Base-by-base conservation (phyloP, 2,113 vertebrate species). In the Mormyrus lacerda region DNA sequence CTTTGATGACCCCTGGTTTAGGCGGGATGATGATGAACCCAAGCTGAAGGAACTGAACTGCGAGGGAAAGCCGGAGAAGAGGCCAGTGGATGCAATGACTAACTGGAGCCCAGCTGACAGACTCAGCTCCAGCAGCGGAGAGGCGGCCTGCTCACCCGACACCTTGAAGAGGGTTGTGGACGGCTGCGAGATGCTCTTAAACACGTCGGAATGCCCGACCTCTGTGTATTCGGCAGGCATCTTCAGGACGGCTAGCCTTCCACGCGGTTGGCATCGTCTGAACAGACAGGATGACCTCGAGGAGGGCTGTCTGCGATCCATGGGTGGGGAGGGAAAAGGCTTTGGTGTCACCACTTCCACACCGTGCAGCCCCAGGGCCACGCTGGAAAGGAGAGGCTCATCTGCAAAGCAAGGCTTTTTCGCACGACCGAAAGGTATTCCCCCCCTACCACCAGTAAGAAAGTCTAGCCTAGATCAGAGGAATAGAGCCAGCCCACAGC, bases 401-500 rank as follows among this genome's bases (percentile, higher is more conserved):
- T 97, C 95, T 6, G 97, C 96, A 44, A 98, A 97, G 92, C 97
- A 96, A 45, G 95, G 97, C n/a, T 94, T 98, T 90, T 96, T 98
- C 73, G 94, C 97, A 89, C 96, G 97, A 82, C 97, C 97, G 90
- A 99, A 98, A 93, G 98, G 97, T 7, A 97, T 95, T 0, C 98
- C 98, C 9, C 98, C 98, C 0, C 91, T 98, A 69, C 98, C 98
- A 10, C 98, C 98, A 0, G 94, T 99, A 47, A 96, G 98, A 9
- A 99, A 99, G 92, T 99, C 98, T 51, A 99, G 98, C 93, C 93
- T 99, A 85, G 98, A 99, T 90, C 97, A 98, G 94, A 97, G 96
- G 89, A 99, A 99, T 93, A 95, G 98, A 93, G 98, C 98, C 83
- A 98, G 98, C 76, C 97, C 97, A 1, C 97, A 98, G 85, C 97